These are phyloP conservation scores for Poecilus cupreus DNA, from an alignment of 2,888 invertebrate species.

Conservation along the genomic window DNA sequence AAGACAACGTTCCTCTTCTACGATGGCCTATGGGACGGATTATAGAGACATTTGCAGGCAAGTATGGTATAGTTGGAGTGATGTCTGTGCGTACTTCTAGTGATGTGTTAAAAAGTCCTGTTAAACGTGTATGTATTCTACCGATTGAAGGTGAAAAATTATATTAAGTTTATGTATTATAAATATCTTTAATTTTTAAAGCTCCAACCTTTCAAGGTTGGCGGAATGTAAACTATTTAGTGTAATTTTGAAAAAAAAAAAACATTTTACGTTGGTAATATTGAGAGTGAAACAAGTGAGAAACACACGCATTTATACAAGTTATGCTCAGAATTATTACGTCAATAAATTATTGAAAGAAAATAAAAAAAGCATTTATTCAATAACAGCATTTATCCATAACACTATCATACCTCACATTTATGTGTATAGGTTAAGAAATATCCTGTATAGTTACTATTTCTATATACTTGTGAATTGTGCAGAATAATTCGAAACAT, in stretches of 20 bases:
- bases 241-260: neutral
- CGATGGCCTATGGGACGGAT: slow-evolving; percentile 60
- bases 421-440: no score
- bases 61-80: neutral
- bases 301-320: no score
- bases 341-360: no score
- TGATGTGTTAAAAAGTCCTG: neutral
- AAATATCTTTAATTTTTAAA: neutral
- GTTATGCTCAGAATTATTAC: no score
- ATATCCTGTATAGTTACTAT: no score
- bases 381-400: no score
- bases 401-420: no score
- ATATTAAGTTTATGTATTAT: neutral
- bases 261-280: no score
- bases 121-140: neutral
- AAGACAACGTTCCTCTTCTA: slow-evolving; percentile 61
- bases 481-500: no score
- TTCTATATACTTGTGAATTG: no score
- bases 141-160: neutral
- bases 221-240: slow-evolving; percentile 8
- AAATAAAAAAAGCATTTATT: no score
- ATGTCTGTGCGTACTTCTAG: neutral
- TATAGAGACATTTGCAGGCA: neutral
- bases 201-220: neutral
- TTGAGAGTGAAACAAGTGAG: no score